Evolutionary conservation across 1,140 invertebrate species (phyloP), one percentile per base, ranked within the genome.

Genomic region (Cherax quadricarinatus): DNA sequence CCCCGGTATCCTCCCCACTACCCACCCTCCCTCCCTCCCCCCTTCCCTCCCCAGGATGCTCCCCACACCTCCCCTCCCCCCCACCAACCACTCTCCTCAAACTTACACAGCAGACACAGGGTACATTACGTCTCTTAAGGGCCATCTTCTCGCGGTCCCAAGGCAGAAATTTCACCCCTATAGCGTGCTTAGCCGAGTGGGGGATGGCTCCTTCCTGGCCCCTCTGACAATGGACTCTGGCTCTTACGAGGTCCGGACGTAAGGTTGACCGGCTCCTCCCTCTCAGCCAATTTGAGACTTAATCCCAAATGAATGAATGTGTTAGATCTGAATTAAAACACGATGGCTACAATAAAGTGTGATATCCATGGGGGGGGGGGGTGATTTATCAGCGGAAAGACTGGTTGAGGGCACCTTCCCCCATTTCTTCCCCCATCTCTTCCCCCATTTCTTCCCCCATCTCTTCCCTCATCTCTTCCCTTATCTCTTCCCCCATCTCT

Each of bases 251-350:
- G 4, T 21, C 51, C 12, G 51, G 81, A 12, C 51, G 81, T 53
- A 83, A 30, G 86, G 78, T 18, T n/a, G 14, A 16, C 2, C 53
- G 53, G 5, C 82, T 1, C 48, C 21, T 24, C 62, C 16, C 51
- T 53, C 18, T 49, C 24, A 48, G 81, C 51, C 81, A 83, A 83
- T 83, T 83, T 21, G 88, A 30, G 88, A 81, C 81, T 78, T 90
- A 90, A 90, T 90, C 80, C 88, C 70, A 84, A 57, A 90, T 90
- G 88, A 90, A 83, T 83, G 88, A 90, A 90, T 57, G 81, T 53
- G 62, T 83, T 73, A 84, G 88, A 90, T 75, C 88, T 73, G 88
- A 90, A 90, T 90, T 90, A 90, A 90, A 90, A 90, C 88, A 84
- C 62, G 88, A 78, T 75, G 48, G 88, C 18, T 83, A 90, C 88